Conservation (phyloP, 2,113 vertebrate genomes). For the Otocyon megalotis region DNA sequence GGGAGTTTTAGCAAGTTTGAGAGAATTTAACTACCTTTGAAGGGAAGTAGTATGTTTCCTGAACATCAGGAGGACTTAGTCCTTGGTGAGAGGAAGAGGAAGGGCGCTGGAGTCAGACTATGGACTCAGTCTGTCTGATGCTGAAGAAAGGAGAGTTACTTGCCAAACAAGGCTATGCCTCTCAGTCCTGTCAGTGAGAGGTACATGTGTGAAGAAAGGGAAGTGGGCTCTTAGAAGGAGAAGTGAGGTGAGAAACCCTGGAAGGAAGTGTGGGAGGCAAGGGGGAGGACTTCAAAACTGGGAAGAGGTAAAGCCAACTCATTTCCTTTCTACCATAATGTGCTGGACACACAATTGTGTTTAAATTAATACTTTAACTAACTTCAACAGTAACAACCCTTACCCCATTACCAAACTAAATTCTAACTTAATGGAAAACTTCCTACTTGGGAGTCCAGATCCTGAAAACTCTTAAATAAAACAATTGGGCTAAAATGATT, state of each 20-base stretch:
- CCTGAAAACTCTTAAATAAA: background rate
- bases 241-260: too few relatives aligned
- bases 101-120: background rate
- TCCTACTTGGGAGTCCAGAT: background rate
- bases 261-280: background rate
- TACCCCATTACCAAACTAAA: background rate
- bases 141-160: background rate
- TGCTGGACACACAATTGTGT: background rate
- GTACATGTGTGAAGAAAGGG: background rate
- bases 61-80: background rate
- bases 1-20: background rate
- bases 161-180: background rate
- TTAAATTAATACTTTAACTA: background rate
- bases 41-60: background rate
- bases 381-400: background rate
- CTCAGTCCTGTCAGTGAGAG: background rate
- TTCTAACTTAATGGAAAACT: background rate
- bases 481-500: background rate
- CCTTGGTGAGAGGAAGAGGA: background rate
- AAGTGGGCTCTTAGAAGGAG: background rate
- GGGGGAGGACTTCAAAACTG: background rate
- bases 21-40: background rate
- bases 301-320: background rate
- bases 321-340: background rate
- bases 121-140: background rate